A percentile compares a stretch with the other conserved stretches of the same genome.
These are phyloP conservation scores for Brachionus rubens DNA, from an alignment of 1,140 invertebrate genomes.

Conservation along the genomic window DNA sequence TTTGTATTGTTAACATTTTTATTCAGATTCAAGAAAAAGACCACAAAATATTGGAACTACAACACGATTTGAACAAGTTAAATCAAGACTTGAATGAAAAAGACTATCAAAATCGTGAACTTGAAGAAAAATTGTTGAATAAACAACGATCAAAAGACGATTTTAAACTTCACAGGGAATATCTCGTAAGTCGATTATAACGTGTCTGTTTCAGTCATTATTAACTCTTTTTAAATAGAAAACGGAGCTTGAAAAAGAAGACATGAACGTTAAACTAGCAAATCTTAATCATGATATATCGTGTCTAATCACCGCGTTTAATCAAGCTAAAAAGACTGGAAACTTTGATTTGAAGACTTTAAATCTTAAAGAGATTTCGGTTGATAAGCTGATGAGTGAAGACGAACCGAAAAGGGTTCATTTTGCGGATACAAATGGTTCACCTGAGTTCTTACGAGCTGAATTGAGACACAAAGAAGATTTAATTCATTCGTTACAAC, in stretches of 20 bases:
- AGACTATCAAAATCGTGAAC: not conserved
- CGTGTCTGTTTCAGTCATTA: not conserved
- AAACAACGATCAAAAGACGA: too few relatives aligned
- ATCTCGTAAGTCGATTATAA: slow-evolving; percentile 16
- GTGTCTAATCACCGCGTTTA: slow-evolving; percentile 1
- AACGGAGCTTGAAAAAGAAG: slow-evolving; percentile 44
- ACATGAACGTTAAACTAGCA: slow-evolving; percentile 33
- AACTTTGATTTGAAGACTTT: slow-evolving; percentile 32
- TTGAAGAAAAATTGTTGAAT: slow-evolving; percentile 6
- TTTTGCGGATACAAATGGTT: not conserved
- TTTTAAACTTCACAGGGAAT: slow-evolving; percentile 41
- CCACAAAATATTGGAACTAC: slow-evolving; percentile 7
- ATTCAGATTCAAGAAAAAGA: slow-evolving; percentile 27
- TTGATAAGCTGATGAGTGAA: not conserved
- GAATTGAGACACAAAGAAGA: slow-evolving; percentile 52
- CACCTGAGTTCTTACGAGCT: slow-evolving; percentile 49
- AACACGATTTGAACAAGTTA: slow-evolving; percentile 23
- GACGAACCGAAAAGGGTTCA: slow-evolving; percentile 10
- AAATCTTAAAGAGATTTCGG: slow-evolving; percentile 27
- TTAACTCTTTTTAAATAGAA: not conserved
- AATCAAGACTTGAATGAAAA: slow-evolving; percentile 39
- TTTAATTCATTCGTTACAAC: slow-evolving; percentile 51
- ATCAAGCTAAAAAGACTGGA: slow-evolving; percentile 16
- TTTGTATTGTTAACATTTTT: not conserved
- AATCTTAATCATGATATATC: slow-evolving; percentile 42